Percentiles rank a stretch among this genome's conserved stretches.
phyloP scores from a whole-genome alignment of 2,797 vertebrate genomes.

The Etheostoma perlongum region DNA sequence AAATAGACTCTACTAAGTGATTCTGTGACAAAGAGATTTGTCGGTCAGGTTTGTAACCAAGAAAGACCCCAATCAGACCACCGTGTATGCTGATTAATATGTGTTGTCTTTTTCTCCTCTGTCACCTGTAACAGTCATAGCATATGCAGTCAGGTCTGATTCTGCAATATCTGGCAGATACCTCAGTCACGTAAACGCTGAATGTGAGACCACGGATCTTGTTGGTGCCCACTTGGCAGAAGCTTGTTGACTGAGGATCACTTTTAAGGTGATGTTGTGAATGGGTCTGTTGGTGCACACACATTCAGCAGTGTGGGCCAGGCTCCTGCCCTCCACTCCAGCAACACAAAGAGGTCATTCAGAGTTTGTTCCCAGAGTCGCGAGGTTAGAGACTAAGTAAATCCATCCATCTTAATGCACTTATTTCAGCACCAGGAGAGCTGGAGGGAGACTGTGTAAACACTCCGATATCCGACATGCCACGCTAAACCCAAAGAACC shows the following conservation, averaged over 20 bases:
- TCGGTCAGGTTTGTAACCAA: not conserved
- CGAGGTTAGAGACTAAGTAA: constrained; percentile 84
- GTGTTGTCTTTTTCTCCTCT: not conserved
- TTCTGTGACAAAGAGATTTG: not conserved
- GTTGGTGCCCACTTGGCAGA: constrained; percentile 25
- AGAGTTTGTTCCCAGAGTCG: constrained; percentile 80
- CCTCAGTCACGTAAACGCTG: constrained; percentile 18
- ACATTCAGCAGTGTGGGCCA: constrained; percentile 41
- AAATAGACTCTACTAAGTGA: not conserved
- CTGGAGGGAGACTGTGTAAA: constrained; percentile 84
- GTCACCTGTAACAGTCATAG: constrained; percentile 16
- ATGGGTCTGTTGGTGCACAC: constrained; percentile 51
- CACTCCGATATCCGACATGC: constrained; percentile 84
- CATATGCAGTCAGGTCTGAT: not conserved
- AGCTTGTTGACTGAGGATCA: constrained; percentile 49
- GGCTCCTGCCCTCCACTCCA: constrained; percentile 55
- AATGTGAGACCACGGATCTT: constrained; percentile 2
- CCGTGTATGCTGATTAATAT: not conserved
- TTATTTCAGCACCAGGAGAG: constrained; percentile 82
- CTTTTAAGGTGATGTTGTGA: constrained; percentile 57
- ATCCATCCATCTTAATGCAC: constrained; percentile 87
- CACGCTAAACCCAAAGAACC: constrained; percentile 81
- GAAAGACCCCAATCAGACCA: not conserved
- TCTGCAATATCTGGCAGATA: constrained; percentile 20
- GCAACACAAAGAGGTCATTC: constrained; percentile 82